Evolutionary conservation across 2,113 vertebrate species (phyloP).

Genomic region (Eclectus roratus): DNA sequence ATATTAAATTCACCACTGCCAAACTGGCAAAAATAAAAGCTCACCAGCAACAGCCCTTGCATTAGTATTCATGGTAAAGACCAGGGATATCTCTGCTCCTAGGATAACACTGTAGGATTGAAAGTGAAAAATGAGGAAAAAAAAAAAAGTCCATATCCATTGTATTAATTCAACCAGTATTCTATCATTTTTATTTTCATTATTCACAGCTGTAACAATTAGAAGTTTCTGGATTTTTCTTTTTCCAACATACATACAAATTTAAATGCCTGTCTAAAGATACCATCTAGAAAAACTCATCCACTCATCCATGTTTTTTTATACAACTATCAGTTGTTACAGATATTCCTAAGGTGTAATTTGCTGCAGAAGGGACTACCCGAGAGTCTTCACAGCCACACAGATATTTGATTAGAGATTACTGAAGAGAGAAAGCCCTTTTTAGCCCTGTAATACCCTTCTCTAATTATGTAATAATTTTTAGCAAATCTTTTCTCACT

Average conservation of each 20-base stretch:
- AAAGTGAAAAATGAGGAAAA: background rate
- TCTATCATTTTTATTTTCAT: background rate
- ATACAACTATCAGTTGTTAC: background rate
- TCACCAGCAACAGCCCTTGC: background rate
- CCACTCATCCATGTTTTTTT: background rate
- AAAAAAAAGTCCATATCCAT: background rate
- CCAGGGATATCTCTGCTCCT: background rate
- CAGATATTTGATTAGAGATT: background rate
- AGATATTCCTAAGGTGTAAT: background rate
- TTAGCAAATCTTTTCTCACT: background rate
- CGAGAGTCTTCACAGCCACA: background rate
- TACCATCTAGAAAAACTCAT: background rate
- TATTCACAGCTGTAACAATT: background rate
- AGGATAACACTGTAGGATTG: background rate
- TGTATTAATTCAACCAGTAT: background rate
- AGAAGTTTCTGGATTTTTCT: background rate
- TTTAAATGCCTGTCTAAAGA: background rate
- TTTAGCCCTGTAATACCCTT: background rate
- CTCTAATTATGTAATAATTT: constrained; percentile 38
- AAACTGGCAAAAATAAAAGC: background rate
- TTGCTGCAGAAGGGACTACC: background rate
- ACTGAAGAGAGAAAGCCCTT: background rate
- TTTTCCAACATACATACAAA: background rate
- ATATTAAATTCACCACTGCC: background rate
- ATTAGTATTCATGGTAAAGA: background rate